Percentiles rank a stretch among this genome's conserved stretches.
Evolutionary conservation across 30 jellyfish, hydroid and myxozoan species (phyloP).

Genomic region (Aurelia sp.): DNA sequence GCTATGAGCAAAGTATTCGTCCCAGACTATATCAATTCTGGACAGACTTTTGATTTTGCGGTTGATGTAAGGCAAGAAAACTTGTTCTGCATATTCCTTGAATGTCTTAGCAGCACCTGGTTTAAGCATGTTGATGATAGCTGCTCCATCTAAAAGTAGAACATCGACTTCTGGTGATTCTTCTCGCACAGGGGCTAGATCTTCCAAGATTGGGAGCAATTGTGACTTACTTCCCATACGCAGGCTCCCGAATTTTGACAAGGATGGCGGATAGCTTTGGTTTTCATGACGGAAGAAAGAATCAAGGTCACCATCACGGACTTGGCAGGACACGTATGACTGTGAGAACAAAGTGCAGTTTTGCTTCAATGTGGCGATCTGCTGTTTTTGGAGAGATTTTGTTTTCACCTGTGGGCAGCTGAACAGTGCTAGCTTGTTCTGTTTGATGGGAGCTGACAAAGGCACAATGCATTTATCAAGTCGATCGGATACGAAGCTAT

Average conservation of each 20-base stretch:
- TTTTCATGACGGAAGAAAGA: conserved; percentile 47
- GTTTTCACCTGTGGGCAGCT: conserved; percentile 30
- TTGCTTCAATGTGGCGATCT: conserved; percentile 44
- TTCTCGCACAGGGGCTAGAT: conserved; percentile 15
- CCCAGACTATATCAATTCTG: conserved; percentile 50
- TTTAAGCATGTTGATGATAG: conserved; percentile 37
- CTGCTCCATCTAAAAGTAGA: conserved; percentile 55
- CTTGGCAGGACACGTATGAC: conserved; percentile 70
- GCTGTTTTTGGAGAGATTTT: conserved; percentile 13
- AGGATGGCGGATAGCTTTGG: conserved; percentile 47
- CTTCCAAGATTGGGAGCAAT: conserved; percentile 30
- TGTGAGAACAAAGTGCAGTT: conserved; percentile 59
- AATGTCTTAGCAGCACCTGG: conserved; percentile 50
- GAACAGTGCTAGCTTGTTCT: conserved; percentile 20
- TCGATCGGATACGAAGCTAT: conserved; percentile 11
- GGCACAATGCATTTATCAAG: neutral
- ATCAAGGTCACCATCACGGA: conserved; percentile 52
- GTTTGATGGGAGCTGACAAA: conserved; percentile 16
- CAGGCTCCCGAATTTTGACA: conserved; percentile 38
- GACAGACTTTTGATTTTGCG: neutral
- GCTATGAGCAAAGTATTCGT: neutral
- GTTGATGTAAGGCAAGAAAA: conserved; percentile 11
- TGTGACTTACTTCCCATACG: conserved; percentile 40
- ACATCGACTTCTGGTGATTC: conserved; percentile 28
- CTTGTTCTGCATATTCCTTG: conserved; percentile 21